Conservation (phyloP, 2,797 vertebrate genomes). For the Apodemus agrarius region DNA sequence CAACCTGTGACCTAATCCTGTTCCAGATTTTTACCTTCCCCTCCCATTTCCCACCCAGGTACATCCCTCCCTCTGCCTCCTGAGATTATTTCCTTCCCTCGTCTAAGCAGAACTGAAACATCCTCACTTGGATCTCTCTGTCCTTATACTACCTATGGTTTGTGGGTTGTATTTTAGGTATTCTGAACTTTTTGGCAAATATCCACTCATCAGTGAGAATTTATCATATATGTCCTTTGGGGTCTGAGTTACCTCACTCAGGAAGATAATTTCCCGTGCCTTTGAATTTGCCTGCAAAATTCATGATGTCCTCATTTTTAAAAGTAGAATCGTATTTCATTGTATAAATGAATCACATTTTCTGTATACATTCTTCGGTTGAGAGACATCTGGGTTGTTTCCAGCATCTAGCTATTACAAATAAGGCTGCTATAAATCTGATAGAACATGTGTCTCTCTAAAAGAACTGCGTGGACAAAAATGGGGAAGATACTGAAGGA, state of each 20-base stretch:
- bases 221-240: neutral
- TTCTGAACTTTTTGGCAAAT: neutral
- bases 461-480: neutral
- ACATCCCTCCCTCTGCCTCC: accelerated
- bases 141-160: too few relatives aligned
- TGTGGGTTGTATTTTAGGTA: neutral
- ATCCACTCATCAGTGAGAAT: neutral
- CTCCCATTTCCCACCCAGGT: neutral
- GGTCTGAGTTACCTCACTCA: neutral
- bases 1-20: neutral
- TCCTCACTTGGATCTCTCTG: too few relatives aligned
- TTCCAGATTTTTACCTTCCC: neutral
- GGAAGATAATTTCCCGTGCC: neutral
- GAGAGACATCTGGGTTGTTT: neutral
- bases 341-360: neutral
- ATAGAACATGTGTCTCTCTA: neutral
- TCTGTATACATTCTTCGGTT: neutral
- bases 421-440: neutral
- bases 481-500: neutral
- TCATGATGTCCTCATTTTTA: neutral
- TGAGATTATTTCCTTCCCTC: too few relatives aligned
- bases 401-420: neutral
- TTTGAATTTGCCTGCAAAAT: neutral
- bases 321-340: neutral
- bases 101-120: too few relatives aligned